Conservation (phyloP, 2,888 invertebrate species). For the Luffia ferchaultella region DNA sequence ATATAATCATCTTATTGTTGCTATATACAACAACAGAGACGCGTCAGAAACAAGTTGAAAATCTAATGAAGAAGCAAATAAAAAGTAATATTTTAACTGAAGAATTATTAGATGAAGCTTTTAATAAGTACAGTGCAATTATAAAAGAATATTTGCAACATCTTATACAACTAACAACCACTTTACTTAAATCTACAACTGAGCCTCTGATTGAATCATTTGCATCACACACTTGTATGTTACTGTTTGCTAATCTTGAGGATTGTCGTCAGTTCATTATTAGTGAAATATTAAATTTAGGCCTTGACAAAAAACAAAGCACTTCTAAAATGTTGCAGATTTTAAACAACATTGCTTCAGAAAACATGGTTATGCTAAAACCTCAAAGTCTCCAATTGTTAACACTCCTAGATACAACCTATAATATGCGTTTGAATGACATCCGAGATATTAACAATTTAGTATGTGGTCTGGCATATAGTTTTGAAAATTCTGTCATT, state of each 20-base stretch:
- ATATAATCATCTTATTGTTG: slow-evolving; percentile 72
- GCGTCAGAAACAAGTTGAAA: slow-evolving; percentile 69
- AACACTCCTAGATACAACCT: slow-evolving; percentile 77
- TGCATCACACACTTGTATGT: slow-evolving; percentile 64
- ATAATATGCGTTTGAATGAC: slow-evolving; percentile 76
- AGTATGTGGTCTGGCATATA: slow-evolving; percentile 76
- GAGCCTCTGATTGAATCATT: slow-evolving; percentile 65
- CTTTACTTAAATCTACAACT: slow-evolving; percentile 53
- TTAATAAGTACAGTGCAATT: slow-evolving; percentile 61
- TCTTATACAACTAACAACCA: slow-evolving; percentile 64
- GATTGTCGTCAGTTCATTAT: slow-evolving; percentile 45
- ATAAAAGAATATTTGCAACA: slow-evolving; percentile 62
- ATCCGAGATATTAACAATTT: slow-evolving; percentile 81
- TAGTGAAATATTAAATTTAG: slow-evolving; percentile 44
- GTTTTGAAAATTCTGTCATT: slow-evolving; percentile 56
- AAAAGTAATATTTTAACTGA: slow-evolving; percentile 67
- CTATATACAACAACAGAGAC: slow-evolving; percentile 68
- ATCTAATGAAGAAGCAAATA: slow-evolving; percentile 69
- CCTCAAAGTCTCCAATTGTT: slow-evolving; percentile 69
- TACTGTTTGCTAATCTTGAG: slow-evolving; percentile 48
- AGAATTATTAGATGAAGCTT: slow-evolving; percentile 61
- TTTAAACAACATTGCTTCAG: slow-evolving; percentile 42
- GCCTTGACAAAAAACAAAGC: slow-evolving; percentile 42
- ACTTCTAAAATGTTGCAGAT: slow-evolving; percentile 38
- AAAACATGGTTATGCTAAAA: slow-evolving; percentile 53